Evolutionary conservation across 2,888 invertebrate genomes (phyloP).

Genomic region (Helicoverpa assulta): DNA sequence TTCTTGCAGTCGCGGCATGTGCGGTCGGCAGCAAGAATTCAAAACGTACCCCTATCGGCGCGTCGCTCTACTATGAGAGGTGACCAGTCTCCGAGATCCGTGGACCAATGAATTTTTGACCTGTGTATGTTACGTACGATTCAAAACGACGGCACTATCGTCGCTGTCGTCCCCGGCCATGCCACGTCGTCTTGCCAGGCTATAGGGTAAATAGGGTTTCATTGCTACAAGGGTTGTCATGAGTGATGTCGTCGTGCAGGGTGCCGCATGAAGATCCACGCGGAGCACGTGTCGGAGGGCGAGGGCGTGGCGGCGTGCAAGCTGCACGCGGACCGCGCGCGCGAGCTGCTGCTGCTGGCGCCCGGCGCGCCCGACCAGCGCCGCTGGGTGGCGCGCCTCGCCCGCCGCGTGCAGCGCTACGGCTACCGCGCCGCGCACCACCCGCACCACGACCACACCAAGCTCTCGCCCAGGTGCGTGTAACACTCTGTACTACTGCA

Average conservation of each 20-base stretch:
- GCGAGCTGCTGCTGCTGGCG: slow-evolving; percentile 97
- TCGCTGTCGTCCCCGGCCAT: too few species aligned
- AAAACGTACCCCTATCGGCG: too few species aligned
- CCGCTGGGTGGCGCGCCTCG: slow-evolving; percentile 91
- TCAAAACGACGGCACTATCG: too few species aligned
- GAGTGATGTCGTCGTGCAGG: slow-evolving; percentile 87
- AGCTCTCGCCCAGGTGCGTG: slow-evolving; percentile 70
- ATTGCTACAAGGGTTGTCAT: background rate
- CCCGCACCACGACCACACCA: slow-evolving; percentile 82
- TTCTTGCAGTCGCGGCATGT: too few species aligned
- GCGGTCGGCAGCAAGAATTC: too few species aligned
- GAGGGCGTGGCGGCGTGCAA: slow-evolving; percentile 98
- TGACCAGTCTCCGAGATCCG: too few species aligned
- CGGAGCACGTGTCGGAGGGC: slow-evolving; percentile 96
- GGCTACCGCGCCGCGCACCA: slow-evolving; percentile 97
- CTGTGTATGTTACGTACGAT: too few species aligned
- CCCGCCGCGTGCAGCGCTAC: slow-evolving; percentile 95
- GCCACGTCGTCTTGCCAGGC: too few species aligned
- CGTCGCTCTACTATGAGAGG: too few species aligned
- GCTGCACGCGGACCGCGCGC: slow-evolving; percentile 98
- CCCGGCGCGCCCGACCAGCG: slow-evolving; percentile 95
- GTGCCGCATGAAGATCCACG: slow-evolving; percentile 99
- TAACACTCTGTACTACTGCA: slow-evolving; percentile 87
- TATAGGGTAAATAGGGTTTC: too few species aligned
- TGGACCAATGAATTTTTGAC: too few species aligned